phyloP scores from a whole-genome alignment of 2,888 invertebrate genomes.

The Alviniconcha strummeri region DNA sequence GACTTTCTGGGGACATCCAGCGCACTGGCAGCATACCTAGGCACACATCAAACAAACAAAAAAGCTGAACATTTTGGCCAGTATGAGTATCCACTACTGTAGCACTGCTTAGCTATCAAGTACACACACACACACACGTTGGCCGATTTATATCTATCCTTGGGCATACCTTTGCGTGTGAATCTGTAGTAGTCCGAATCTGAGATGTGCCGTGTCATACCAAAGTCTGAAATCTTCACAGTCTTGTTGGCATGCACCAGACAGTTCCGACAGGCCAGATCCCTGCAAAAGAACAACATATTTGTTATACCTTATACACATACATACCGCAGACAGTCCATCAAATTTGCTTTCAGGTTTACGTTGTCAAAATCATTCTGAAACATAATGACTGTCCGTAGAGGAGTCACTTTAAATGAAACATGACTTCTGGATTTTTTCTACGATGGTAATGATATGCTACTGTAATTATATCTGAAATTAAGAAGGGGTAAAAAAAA shows the following conservation, averaged over 20 bases:
- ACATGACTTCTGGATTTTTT: too few relatives aligned
- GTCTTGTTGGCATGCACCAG: conserved; percentile 84
- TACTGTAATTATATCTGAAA: too few relatives aligned
- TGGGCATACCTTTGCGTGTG: conserved; percentile 80
- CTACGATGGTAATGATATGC: too few relatives aligned
- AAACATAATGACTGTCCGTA: not conserved
- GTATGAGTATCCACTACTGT: not conserved
- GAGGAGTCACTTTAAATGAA: too few relatives aligned
- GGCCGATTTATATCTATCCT: too few relatives aligned
- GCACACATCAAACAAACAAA: not conserved
- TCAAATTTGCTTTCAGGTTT: too few relatives aligned
- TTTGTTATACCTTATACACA: too few relatives aligned
- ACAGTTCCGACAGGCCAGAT: conserved; percentile 87
- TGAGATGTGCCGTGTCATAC: conserved; percentile 91
- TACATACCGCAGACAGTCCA: too few relatives aligned
- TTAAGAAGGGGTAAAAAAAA: too few relatives aligned
- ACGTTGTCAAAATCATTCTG: too few relatives aligned
- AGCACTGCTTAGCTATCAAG: too few relatives aligned
- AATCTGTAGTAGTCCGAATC: conserved; percentile 93
- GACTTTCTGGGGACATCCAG: conserved; percentile 95
- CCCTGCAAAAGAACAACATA: conserved; percentile 75
- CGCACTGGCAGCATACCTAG: conserved; percentile 87
- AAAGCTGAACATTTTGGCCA: not conserved
- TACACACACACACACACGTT: not conserved
- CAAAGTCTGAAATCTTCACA: conserved; percentile 89